Conservation (phyloP, 2,888 invertebrate species). For the Zaprionus obscuricornis region DNA sequence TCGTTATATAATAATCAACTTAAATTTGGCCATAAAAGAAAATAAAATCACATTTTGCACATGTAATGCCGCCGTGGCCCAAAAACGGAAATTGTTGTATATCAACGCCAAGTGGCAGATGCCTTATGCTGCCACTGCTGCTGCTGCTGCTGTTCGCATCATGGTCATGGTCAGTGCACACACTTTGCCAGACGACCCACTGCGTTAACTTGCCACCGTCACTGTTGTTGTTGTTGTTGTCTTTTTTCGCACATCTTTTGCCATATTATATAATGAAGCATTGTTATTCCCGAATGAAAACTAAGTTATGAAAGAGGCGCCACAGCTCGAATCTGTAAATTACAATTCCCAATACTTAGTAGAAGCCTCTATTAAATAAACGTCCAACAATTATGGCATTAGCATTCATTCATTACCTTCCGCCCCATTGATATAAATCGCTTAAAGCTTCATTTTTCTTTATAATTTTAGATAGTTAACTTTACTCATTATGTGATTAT, state of each 20-base stretch:
- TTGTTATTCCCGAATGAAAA: conserved; percentile 54
- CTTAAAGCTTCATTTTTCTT: too few species aligned
- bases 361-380: conserved; percentile 60
- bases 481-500: too few species aligned
- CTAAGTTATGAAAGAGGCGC: conserved; percentile 64
- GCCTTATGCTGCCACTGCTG: conserved; percentile 22
- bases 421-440: conserved; percentile 20
- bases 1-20: conserved; percentile 60
- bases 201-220: conserved; percentile 55
- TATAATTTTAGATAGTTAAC: too few species aligned
- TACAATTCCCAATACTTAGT: conserved; percentile 27
- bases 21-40: conserved; percentile 31
- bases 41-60: conserved; percentile 61
- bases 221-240: conserved; percentile 2
- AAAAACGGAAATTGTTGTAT: conserved; percentile 73
- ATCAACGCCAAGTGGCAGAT: conserved; percentile 55
- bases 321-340: conserved; percentile 21
- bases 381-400: conserved; percentile 25
- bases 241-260: conserved; percentile 67
- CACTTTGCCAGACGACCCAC: conserved; percentile 49
- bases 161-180: conserved; percentile 81
- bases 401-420: neutral
- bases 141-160: conserved; percentile 37
- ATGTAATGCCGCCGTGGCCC: conserved; percentile 61
- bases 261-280: conserved; percentile 62